Evolutionary conservation across 2,113 vertebrate genomes (phyloP).

Genomic region (Mixornis gularis): DNA sequence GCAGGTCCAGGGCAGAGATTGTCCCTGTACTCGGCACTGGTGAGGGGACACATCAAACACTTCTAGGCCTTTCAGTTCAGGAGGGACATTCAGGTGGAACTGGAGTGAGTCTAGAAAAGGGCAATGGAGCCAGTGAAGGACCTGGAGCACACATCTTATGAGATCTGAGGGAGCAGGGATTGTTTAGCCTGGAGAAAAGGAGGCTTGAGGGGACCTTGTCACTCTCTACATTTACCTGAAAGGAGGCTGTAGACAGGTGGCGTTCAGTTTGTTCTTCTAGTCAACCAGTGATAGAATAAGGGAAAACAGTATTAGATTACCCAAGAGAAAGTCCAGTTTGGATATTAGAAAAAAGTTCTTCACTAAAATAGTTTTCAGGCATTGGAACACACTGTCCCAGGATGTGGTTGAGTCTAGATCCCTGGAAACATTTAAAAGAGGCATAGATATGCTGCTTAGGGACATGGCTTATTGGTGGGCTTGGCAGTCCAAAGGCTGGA

Average conservation of each 20-base stretch:
- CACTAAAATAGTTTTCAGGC: neutral
- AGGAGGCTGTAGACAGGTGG: neutral
- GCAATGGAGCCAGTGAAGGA: neutral
- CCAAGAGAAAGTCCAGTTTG: neutral
- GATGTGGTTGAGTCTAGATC: fast-evolving
- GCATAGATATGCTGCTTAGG: neutral
- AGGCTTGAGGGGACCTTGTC: neutral
- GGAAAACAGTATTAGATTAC: neutral
- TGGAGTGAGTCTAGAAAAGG: neutral
- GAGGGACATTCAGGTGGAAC: neutral
- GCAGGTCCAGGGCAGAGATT: neutral
- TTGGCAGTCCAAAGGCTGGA: neutral
- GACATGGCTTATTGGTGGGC: neutral
- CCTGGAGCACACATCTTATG: neutral
- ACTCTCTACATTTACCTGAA: neutral
- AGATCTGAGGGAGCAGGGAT: neutral
- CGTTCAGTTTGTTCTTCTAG: neutral
- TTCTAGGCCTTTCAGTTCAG: neutral
- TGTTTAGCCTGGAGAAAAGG: neutral
- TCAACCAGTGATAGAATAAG: no score
- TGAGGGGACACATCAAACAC: neutral
- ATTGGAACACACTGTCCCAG: neutral
- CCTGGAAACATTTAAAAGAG: neutral
- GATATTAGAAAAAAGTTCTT: neutral
- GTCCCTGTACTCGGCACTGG: neutral